phyloP scores from a whole-genome alignment of 2,797 vertebrate species.

The Sciaenops ocellatus region DNA sequence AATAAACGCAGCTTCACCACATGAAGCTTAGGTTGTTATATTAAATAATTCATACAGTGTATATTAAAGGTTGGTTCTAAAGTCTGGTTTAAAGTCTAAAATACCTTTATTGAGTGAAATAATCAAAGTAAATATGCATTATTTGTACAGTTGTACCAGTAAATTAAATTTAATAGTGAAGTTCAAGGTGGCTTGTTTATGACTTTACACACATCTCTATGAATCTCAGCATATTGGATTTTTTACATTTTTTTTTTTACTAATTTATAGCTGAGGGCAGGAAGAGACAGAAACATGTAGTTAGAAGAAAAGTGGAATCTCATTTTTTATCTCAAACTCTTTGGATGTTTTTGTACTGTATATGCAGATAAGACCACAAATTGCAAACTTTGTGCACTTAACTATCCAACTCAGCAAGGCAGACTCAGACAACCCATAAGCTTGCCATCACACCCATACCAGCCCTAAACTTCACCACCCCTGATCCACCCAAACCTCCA shows the following conservation, averaged over 20 bases:
- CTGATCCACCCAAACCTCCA: conserved; percentile 53
- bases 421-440: conserved; percentile 35
- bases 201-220: background rate
- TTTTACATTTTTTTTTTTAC: background rate
- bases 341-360: conserved; percentile 10
- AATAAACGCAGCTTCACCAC: background rate
- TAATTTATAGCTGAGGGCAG: background rate
- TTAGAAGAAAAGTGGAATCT: conserved; percentile 4
- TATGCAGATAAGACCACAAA: conserved; percentile 27
- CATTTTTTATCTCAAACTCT: conserved; percentile 20
- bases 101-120: background rate
- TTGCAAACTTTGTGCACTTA: conserved; percentile 18
- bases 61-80: background rate
- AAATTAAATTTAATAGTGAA: background rate
- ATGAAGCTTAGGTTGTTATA: background rate
- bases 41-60: background rate
- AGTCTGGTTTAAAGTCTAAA: background rate
- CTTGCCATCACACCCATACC: conserved; percentile 43
- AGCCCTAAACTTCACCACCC: conserved; percentile 50
- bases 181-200: background rate
- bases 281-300: background rate
- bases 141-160: background rate
- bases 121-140: background rate
- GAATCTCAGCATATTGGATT: background rate
- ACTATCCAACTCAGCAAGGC: conserved; percentile 24